Conservation (phyloP, 2,888 invertebrate genomes). For the Ypsolopha scabrella region DNA sequence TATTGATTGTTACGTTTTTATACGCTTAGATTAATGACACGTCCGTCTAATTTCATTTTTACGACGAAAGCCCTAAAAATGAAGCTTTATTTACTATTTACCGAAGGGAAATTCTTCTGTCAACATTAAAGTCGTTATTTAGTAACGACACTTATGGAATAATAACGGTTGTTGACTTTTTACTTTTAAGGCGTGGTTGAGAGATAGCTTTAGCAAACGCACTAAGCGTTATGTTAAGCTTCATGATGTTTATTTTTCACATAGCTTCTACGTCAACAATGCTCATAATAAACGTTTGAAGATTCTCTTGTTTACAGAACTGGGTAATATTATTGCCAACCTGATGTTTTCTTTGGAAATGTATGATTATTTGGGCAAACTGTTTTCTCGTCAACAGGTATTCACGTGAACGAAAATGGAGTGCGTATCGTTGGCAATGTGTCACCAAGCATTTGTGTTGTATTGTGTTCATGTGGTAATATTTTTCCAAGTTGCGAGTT, state of each 20-base stretch:
- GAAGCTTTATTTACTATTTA: conserved; percentile 7
- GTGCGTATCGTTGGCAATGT: too few relatives aligned
- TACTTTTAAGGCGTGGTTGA: conserved; percentile 43
- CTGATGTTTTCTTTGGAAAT: conserved; percentile 13
- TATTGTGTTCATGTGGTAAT: too few relatives aligned
- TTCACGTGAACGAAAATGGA: too few relatives aligned
- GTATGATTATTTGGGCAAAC: neutral
- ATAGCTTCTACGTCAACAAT: conserved; percentile 43
- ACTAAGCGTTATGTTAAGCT: conserved; percentile 30
- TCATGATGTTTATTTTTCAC: conserved; percentile 54
- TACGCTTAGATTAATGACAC: too few relatives aligned
- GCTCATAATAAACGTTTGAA: conserved; percentile 35
- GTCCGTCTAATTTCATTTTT: neutral
- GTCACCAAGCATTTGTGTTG: too few relatives aligned
- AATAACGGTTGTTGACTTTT: conserved; percentile 56
- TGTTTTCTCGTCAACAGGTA: too few relatives aligned
- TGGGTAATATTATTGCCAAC: conserved; percentile 26
- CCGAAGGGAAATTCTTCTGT: conserved; percentile 5
- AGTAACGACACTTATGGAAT: conserved; percentile 39
- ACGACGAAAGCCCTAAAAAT: neutral
- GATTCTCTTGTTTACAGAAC: conserved; percentile 23
- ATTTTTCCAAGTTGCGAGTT: too few relatives aligned
- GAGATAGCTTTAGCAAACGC: conserved; percentile 62
- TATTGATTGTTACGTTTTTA: too few relatives aligned
- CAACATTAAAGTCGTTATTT: conserved; percentile 22